phyloP scores from a whole-genome alignment of 2,888 invertebrate genomes.

The Hermaeophaga mercurialis region DNA sequence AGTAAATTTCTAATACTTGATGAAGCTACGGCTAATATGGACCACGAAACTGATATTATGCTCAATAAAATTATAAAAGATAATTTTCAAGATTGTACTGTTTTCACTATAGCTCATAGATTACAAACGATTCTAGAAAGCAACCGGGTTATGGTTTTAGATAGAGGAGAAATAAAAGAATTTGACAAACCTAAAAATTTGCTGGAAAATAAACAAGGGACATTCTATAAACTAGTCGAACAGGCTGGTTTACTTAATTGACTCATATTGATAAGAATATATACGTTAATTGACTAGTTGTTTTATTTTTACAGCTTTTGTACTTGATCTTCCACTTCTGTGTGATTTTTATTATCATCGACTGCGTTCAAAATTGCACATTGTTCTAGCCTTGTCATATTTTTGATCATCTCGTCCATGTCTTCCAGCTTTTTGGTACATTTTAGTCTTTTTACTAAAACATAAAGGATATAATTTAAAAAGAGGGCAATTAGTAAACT shows the following conservation, averaged over 20 bases:
- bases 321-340: no score
- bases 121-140: constrained; percentile 61
- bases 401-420: constrained; percentile 36
- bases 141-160: constrained; percentile 60
- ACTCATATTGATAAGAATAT: no score
- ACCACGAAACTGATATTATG: constrained; percentile 59
- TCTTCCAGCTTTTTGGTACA: constrained; percentile 35
- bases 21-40: constrained; percentile 64
- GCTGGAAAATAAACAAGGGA: constrained; percentile 64
- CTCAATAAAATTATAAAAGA: constrained; percentile 61
- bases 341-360: no score
- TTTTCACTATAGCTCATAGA: constrained; percentile 58
- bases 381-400: constrained; percentile 41
- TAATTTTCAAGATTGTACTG: constrained; percentile 61
- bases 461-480: no score
- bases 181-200: constrained; percentile 52
- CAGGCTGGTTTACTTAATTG: constrained; percentile 66
- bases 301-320: no score
- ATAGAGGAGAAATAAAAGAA: constrained; percentile 57
- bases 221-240: constrained; percentile 67
- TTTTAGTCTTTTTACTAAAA: constrained; percentile 38
- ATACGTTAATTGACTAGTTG: no score
- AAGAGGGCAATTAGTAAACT: no score
- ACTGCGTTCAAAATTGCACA: constrained; percentile 31
- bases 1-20: constrained; percentile 61